Evolutionary conservation across 2,113 vertebrate genomes (phyloP), one percentile per base, ranked within the genome.

Genomic region (Lampris incognitus): DNA sequence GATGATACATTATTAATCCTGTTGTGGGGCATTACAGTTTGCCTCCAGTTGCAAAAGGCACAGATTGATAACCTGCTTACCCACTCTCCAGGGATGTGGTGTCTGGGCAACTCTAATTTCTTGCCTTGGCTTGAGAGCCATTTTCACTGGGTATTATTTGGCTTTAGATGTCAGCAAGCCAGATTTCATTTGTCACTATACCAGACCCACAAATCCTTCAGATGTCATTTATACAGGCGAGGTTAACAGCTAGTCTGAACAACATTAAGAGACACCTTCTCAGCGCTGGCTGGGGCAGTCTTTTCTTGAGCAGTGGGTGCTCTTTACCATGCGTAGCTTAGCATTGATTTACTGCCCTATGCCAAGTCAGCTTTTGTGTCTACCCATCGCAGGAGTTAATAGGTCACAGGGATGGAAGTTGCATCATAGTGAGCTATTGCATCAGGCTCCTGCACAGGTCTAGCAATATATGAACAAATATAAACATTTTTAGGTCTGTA

Each of bases 301-400:
- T 79, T 13, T 61, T 72, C 77, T 74, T 61, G 52, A 9, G 63
- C 37, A 24, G 52, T 85, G 75, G 60, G 66, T 50, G 51, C 69
- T 87, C 55, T 83, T 86, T 86, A 86, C 82, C 74, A 74, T 79
- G 73, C 63, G 57, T 86, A 76, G 82, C 69, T 86, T 82, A 72
- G 77, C 87, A 91, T 91, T 85, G 90, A 91, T 89, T 83, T 24
- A 9, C 57, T 39, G 42, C 24, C 73, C 73, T 57, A 66, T 76
- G 87, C 87, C 85, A 85, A 85, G 77, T 81, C 44, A 75, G 58
- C 81, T 80, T 71, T 87, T 24, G 63, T 71, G 64, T 75, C 67
- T 83, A 44, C 59, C 36, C 52, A 68, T 50, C 69, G 54, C 62
- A 75, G 62, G n/a, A 84, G 83, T 68, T 50, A 75, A 86, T 83